A percentile compares a stretch with the other conserved stretches of the same genome.
Evolutionary conservation across 1,140 invertebrate species (phyloP).

Genomic region (Ceratoteleas bidentatus): DNA sequence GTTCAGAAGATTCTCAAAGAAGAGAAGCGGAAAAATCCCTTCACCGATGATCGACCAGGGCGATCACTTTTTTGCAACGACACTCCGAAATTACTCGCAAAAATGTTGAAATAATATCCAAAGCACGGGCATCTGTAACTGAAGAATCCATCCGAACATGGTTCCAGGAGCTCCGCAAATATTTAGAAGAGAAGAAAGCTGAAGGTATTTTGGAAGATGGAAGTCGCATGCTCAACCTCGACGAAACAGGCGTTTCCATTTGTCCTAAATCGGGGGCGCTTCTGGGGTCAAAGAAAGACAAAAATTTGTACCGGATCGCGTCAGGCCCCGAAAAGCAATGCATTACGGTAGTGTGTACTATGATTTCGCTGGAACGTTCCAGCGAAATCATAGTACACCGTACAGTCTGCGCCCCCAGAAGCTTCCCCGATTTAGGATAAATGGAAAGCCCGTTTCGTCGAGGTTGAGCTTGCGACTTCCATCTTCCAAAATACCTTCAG

Average conservation of each 20-base stretch:
- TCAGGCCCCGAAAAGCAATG: conserved; percentile 21
- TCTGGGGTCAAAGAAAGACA: conserved; percentile 17
- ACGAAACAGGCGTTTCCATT: conserved; percentile 72
- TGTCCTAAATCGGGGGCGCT: conserved; percentile 46
- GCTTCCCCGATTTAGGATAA: too few relatives aligned
- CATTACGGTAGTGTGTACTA: too few relatives aligned
- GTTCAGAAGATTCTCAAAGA: conserved; percentile 58
- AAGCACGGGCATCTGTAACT: conserved; percentile 67
- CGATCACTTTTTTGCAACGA: conserved; percentile 70
- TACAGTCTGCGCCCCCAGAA: too few relatives aligned
- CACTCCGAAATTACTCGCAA: conserved; percentile 70
- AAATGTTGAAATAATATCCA: conserved; percentile 71
- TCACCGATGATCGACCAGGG: conserved; percentile 70
- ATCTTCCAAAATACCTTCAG: conserved; percentile 64
- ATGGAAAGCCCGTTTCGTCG: conserved; percentile 73
- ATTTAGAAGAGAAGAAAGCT: conserved; percentile 60
- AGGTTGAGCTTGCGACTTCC: conserved; percentile 70
- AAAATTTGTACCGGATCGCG: conserved; percentile 22
- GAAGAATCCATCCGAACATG: conserved; percentile 69
- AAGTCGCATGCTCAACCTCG: conserved; percentile 70
- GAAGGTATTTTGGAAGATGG: conserved; percentile 66
- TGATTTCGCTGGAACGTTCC: too few relatives aligned
- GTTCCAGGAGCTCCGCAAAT: conserved; percentile 70
- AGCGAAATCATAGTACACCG: too few relatives aligned
- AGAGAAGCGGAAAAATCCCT: conserved; percentile 48